Evolutionary conservation across 2,113 vertebrate genomes (phyloP), one percentile per base, ranked within the genome.

Genomic region (Trogon melanurus): DNA sequence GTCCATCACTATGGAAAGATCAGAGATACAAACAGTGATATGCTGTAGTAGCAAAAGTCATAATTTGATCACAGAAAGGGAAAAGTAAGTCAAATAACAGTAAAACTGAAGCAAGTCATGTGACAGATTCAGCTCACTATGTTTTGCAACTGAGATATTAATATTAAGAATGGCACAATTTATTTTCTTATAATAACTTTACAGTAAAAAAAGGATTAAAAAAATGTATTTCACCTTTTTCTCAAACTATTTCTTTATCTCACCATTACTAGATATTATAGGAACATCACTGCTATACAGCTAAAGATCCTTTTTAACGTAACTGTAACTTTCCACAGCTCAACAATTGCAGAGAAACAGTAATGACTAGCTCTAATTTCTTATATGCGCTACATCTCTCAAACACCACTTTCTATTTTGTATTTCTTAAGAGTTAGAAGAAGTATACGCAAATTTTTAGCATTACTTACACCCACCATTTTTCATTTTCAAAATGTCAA

Each of bases 401-500:
- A 92, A 78, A n/a, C 10, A 29, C 3, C 14, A 11, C 13, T 84
- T 85, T 66, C 53, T 69, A 72, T 64, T 89, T 89, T 60, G 6
- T 25, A 41, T 54, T 91, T 80, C 41, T 70, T 27, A 61, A 66
- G 41, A 81, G 9, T 48, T 44, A 78, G 56, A 87, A 81, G n/a
- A 91, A 89, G 87, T 44, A 38, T 2, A 81, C 81, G 82, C 11
- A 82, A 38, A 71, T 78, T 94, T 88, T 71, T 38, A 67, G 15
- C 56, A 73, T 71, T 70, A 47, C 56, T 89, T 79, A 34, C 56
- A 67, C n/a, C 51, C 56, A 38, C 18, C 4, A 44, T 44, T 80
- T 95, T 72, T 66, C 54, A 56, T 30, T 89, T 87, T 84, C 69
- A 84, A 85, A 95, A 93, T 87, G 60, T 89, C 91, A 95, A 36